Base-by-base conservation (phyloP, 2,797 vertebrate species). In the Rhabdomys pumilio region DNA sequence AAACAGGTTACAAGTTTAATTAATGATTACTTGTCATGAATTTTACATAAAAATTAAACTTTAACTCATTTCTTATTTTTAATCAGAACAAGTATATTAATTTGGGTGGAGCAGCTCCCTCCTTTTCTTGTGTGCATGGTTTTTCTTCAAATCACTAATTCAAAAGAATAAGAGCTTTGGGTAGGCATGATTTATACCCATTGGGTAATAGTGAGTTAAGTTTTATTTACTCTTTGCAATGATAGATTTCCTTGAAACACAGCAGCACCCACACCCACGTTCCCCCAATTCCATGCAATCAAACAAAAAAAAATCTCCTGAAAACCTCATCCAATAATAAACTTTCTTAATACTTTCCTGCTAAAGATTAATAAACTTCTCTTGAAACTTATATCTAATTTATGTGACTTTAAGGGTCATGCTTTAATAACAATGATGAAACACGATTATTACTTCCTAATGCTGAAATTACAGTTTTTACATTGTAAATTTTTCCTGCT, bases 391-490 rank as follows among this genome's bases (percentile, higher is more conserved):
- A 98, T 99, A 98, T 99, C 99, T 99, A 99, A 99, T 99, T 99
- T 99, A 99, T 99, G 99, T 99, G 98, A 99, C 99, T 99, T 99
- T 98, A 99, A 99, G 99, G 99, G 99, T 99, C 99, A 99, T 99
- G 99, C 99, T 99, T 99, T 99, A 99, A 99, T 99, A 99, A 99
- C 99, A 99, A 99, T 99, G 99, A 99, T 99, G 99, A 99, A 99
- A 99, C 99, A 99, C 99, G 99, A 99, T 99, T 99, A 99, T 99
- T 99, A 99, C 99, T 99, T 99, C 99, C 99, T 99, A 99, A 99
- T 99, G 99, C 99, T 99, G 99, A 99, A 99, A 99, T 99, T 99
- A 99, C 99, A 99, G 99, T 99, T 99, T 99, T 99, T 99, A 99
- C 98, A 99, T 99, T 99, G 99, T 99, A 99, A 99, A 99, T 99